phyloP scores from a whole-genome alignment of 2,797 vertebrate genomes.

The Poeciliopsis infans region DNA sequence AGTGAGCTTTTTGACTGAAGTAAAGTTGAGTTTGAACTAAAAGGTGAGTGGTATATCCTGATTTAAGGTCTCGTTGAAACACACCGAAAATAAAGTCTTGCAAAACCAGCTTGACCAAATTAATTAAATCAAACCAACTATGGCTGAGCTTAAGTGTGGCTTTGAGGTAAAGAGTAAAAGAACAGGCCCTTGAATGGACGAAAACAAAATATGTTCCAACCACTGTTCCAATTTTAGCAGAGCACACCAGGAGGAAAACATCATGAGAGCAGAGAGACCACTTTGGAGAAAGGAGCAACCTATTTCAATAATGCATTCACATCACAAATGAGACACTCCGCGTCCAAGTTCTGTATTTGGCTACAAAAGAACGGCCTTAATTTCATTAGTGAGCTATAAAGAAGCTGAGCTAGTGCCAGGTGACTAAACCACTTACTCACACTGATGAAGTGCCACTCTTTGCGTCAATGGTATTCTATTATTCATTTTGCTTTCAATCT shows the following conservation, averaged over 20 bases:
- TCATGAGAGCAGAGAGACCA: slow-evolving; percentile 49
- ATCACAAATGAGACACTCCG: slow-evolving; percentile 40
- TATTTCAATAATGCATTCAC: slow-evolving; percentile 70
- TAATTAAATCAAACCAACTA: not conserved
- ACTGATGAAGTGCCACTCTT: slow-evolving; percentile 34
- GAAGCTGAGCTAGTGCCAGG: slow-evolving; percentile 51
- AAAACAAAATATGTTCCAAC: slow-evolving; percentile 48
- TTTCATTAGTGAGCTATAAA: slow-evolving; percentile 63
- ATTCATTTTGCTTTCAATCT: slow-evolving; percentile 38
- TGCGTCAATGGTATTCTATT: slow-evolving; percentile 43
- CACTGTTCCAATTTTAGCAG: slow-evolving; percentile 48
- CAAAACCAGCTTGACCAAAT: not conserved
- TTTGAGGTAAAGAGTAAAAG: slow-evolving; percentile 12
- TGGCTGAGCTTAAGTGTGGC: not conserved
- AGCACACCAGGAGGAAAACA: slow-evolving; percentile 41
- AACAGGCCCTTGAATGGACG: slow-evolving; percentile 1
- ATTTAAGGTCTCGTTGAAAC: not conserved
- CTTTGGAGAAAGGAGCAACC: slow-evolving; percentile 58
- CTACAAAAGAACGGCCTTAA: slow-evolving; percentile 48
- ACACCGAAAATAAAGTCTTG: not conserved
- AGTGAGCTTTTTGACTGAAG: slow-evolving; percentile 14
- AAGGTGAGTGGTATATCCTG: not conserved
- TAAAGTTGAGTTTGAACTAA: not conserved
- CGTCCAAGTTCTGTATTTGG: slow-evolving; percentile 63
- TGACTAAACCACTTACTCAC: slow-evolving; percentile 54